These are phyloP conservation scores for Coendou prehensilis DNA, from an alignment of 2,797 vertebrate genomes.

Conservation along the genomic window DNA sequence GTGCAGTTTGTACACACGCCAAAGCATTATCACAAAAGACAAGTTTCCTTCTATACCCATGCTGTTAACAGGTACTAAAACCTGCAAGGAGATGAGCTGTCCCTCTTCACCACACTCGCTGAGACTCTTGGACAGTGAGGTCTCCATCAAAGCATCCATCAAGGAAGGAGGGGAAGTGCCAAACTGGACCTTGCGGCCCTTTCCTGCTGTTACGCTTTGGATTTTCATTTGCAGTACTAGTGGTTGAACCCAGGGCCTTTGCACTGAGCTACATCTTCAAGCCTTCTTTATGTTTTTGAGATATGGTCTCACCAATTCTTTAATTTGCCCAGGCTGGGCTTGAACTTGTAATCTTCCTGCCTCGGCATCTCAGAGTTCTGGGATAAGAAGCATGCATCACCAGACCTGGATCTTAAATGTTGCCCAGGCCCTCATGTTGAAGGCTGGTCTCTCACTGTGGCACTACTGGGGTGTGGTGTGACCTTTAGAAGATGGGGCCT, in stretches of 20 bases:
- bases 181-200: fast-evolving
- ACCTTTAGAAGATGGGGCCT: not conserved
- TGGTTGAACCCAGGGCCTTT: not conserved
- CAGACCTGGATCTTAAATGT: not conserved
- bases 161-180: too few species aligned
- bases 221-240: not conserved
- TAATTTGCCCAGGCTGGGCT: not conserved
- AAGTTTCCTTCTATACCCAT: not conserved
- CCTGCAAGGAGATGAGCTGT: not conserved
- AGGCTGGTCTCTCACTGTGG: not conserved
- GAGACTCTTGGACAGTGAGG: not conserved
- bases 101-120: fast-evolving
- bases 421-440: not conserved
- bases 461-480: not conserved
- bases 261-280: not conserved
- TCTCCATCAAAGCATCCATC: not conserved
- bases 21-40: not conserved
- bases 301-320: not conserved
- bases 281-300: not conserved
- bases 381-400: too few species aligned
- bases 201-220: not conserved
- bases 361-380: not conserved
- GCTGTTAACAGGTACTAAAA: not conserved
- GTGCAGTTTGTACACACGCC: not conserved
- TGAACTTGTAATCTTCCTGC: not conserved